Percentiles rank a stretch among this genome's conserved stretches.
Conservation (phyloP, 2,113 vertebrate genomes). For the Ammodytes dubius region DNA sequence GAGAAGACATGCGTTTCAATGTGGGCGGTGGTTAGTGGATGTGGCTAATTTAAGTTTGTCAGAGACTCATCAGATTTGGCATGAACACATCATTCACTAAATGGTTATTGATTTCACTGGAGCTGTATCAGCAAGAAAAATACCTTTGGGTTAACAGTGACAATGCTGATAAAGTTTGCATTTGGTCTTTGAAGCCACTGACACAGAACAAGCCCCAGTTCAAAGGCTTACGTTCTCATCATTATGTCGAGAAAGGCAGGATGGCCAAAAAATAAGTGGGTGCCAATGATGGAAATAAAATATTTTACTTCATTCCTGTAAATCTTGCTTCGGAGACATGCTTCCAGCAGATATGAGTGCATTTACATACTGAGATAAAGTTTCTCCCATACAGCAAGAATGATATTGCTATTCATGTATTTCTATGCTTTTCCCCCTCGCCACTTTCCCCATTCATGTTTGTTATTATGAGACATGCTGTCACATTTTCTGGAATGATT, state of each 20-base stretch:
- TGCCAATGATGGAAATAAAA: not conserved
- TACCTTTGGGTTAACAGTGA: slow-evolving; percentile 47
- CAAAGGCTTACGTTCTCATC: slow-evolving; percentile 4
- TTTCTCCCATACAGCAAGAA: slow-evolving; percentile 23
- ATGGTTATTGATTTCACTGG: slow-evolving; percentile 73
- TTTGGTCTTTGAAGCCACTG: slow-evolving; percentile 39
- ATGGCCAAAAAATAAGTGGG: not conserved
- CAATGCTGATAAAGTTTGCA: slow-evolving; percentile 50
- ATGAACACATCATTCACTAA: slow-evolving; percentile 73
- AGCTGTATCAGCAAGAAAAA: slow-evolving; percentile 72
- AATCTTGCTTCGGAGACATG: slow-evolving; percentile 31
- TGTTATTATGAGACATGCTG: slow-evolving; percentile 43
- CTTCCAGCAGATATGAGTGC: slow-evolving; percentile 24
- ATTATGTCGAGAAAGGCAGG: slow-evolving; percentile 1
- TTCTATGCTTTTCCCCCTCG: slow-evolving; percentile 8
- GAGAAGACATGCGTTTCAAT: slow-evolving; percentile 18
- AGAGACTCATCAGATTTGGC: slow-evolving; percentile 74
- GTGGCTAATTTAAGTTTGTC: slow-evolving; percentile 50
- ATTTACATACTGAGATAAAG: slow-evolving; percentile 50
- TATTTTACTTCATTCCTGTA: not conserved
- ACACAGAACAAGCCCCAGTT: not conserved
- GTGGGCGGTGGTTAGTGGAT: slow-evolving; percentile 23
- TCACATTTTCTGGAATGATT: slow-evolving; percentile 60
- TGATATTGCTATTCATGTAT: slow-evolving; percentile 28
- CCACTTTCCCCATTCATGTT: slow-evolving; percentile 52